phyloP scores from a whole-genome alignment of 1,140 invertebrate genomes.

The Drosophila kanapiae region DNA sequence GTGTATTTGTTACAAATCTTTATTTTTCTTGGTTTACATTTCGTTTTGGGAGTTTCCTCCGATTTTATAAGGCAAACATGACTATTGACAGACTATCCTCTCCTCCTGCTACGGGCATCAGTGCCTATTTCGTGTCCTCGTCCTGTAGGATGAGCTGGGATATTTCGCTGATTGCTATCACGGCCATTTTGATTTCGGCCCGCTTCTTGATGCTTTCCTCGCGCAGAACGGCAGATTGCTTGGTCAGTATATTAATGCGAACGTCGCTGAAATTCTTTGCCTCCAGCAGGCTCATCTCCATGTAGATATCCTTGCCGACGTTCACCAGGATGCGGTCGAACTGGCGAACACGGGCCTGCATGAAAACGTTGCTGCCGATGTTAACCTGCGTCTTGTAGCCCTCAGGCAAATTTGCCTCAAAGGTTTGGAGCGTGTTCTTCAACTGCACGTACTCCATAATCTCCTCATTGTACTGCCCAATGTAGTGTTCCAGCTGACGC shows the following conservation, averaged over 20 bases:
- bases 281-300: slow-evolving; percentile 91
- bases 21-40: too few relatives aligned
- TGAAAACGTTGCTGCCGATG: slow-evolving; percentile 90
- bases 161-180: slow-evolving; percentile 88
- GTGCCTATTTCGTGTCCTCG: background rate
- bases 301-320: slow-evolving; percentile 90
- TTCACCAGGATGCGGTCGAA: slow-evolving; percentile 90
- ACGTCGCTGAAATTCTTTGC: slow-evolving; percentile 90
- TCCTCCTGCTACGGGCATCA: background rate
- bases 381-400: slow-evolving; percentile 93
- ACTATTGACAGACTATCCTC: too few relatives aligned
- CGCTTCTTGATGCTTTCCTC: slow-evolving; percentile 90
- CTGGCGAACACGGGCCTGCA: slow-evolving; percentile 89
- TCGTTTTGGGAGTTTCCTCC: too few relatives aligned
- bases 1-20: background rate
- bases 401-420: slow-evolving; percentile 86
- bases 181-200: slow-evolving; percentile 92
- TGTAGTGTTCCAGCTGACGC: slow-evolving; percentile 86
- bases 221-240: slow-evolving; percentile 88
- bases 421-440: slow-evolving; percentile 88
- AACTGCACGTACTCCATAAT: slow-evolving; percentile 91
- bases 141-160: slow-evolving; percentile 75
- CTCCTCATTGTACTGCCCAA: slow-evolving; percentile 89
- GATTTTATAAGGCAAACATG: too few relatives aligned
- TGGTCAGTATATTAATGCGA: slow-evolving; percentile 88